phyloP scores from a whole-genome alignment of 2,888 invertebrate genomes.

The Troides aeacus region DNA sequence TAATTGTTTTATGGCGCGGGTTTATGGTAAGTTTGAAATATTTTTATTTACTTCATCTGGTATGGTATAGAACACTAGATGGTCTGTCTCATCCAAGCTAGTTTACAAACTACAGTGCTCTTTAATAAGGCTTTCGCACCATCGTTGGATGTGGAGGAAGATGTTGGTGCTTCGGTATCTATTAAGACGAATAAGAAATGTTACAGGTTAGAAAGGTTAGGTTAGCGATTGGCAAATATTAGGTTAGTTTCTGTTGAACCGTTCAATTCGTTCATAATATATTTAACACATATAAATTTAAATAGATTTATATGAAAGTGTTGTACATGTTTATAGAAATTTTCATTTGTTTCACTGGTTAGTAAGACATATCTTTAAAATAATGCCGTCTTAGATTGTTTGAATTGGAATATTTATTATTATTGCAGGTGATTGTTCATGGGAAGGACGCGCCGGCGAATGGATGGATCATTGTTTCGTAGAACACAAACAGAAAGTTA shows the following conservation, averaged over 20 bases:
- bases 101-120: not conserved
- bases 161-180: not conserved
- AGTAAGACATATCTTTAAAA: too few relatives aligned
- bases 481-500: slow-evolving; percentile 74
- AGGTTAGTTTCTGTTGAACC: too few relatives aligned
- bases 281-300: too few relatives aligned
- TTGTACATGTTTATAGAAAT: too few relatives aligned
- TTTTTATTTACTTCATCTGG: slow-evolving; percentile 11
- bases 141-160: not conserved
- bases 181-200: too few relatives aligned
- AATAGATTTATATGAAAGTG: too few relatives aligned
- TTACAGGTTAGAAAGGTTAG: too few relatives aligned
- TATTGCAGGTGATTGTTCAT: slow-evolving; percentile 71
- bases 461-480: slow-evolving; percentile 82
- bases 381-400: not conserved
- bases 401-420: not conserved
- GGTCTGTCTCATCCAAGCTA: not conserved
- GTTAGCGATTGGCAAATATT: too few relatives aligned
- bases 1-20: slow-evolving; percentile 76
- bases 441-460: slow-evolving; percentile 81
- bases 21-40: slow-evolving; percentile 58
- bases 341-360: too few relatives aligned
- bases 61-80: not conserved
- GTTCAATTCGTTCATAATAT: too few relatives aligned
- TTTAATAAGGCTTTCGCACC: not conserved